Evolutionary conservation across 2,113 vertebrate species (phyloP).

Genomic region (Pimephales promelas): DNA sequence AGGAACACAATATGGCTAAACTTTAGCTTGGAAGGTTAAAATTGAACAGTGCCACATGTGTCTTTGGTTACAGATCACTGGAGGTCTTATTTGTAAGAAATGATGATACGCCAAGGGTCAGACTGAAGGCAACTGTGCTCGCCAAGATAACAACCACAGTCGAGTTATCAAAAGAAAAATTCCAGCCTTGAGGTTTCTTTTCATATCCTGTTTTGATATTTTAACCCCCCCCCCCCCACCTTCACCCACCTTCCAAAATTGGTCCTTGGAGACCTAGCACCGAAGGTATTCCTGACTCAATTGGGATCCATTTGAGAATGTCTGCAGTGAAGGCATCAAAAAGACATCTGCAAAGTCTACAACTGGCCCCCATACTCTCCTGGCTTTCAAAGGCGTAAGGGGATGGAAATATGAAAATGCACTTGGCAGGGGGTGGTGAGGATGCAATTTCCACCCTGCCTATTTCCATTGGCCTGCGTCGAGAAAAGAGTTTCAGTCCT

Average conservation of each 20-base stretch:
- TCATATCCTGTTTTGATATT: constrained; percentile 60
- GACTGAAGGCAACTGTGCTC: constrained; percentile 51
- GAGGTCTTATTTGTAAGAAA: constrained; percentile 35
- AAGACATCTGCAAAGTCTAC: constrained; percentile 54
- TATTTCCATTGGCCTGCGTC: constrained; percentile 52
- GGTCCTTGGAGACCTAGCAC: constrained; percentile 55
- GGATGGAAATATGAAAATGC: constrained; percentile 76
- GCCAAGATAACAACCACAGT: constrained; percentile 61
- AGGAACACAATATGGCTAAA: background rate
- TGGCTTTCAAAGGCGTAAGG: constrained; percentile 73
- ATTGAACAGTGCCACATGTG: background rate
- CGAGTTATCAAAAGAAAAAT: constrained; percentile 70
- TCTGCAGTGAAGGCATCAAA: constrained; percentile 66
- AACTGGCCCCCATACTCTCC: constrained; percentile 49
- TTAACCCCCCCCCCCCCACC: constrained; percentile 40
- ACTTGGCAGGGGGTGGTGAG: constrained; percentile 75
- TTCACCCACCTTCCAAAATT: constrained; percentile 59
- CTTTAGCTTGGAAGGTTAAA: background rate
- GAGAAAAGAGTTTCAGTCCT: constrained; percentile 64
- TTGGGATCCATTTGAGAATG: constrained; percentile 66
- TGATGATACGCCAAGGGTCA: constrained; percentile 36
- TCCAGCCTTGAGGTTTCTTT: constrained; percentile 61
- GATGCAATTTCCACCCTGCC: constrained; percentile 62
- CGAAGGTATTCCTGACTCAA: constrained; percentile 65
- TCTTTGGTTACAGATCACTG: constrained; percentile 33